Evolutionary conservation across 2,888 invertebrate species (phyloP), one percentile per base, ranked within the genome.

Genomic region (Drosophila anomalata): DNA sequence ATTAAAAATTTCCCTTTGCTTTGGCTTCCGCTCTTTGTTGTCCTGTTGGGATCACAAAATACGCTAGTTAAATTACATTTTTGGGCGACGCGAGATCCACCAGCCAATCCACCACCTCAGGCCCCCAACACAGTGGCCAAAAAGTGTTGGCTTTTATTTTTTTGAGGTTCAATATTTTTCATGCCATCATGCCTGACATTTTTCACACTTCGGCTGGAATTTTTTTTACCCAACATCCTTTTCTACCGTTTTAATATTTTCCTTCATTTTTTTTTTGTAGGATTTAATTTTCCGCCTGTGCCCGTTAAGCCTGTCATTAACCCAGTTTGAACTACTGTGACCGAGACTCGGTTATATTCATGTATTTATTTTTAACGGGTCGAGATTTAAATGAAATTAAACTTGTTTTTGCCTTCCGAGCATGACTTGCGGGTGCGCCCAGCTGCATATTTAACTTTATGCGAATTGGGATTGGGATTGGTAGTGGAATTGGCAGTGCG

Each of bases 291-390:
- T 79, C 79, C 84, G 78, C 76, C 78, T 73, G 73, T 52, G 65
- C 58, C 76, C 79, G 81, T 85, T 86, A 84, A 85, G 84, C 87
- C 78, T 78, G 84, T 85, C 84, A 85, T 85, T 85, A 85, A 87
- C 84, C 84, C 79, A 86, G 87, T 86, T 85, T 84, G 78, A 86
- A 76, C 83, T 61, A 73, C 59, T 60, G 58, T 66, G 76, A 67
- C 62, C 62, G 59, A 44, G 46, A 55, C 24, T 24, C 29, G 22
- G 14, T 55, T 51, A 58, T 63, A 42, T 6, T 26, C 56, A 57
- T 39, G 26, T 31, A 11, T 50, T 48, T 22, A 46, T 53, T 75
- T 85, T 83, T 78, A 78, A 80, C 78, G 72, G 63, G 24, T 73
- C 57, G 72, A 75, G 80, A 80, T 86, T 82, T 82, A 83, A 83